Evolutionary conservation across 2,797 vertebrate genomes (phyloP).

Genomic region (Salmo trutta): DNA sequence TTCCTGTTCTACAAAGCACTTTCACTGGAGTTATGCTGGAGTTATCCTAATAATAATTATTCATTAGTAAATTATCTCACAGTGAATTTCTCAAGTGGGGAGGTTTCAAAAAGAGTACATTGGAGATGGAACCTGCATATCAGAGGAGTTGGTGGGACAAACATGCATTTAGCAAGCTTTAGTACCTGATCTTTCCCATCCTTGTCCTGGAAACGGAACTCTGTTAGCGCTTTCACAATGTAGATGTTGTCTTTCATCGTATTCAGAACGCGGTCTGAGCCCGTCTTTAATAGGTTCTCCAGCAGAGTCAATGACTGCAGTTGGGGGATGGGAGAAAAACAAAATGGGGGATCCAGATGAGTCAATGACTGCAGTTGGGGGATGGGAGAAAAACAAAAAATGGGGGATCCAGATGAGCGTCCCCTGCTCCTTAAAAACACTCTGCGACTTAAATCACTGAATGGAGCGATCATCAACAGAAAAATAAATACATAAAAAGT

Average conservation of each 20-base stretch:
- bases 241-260: constrained; percentile 95
- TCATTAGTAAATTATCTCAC: neutral
- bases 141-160: neutral
- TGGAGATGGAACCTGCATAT: neutral
- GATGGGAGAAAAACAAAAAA: neutral
- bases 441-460: neutral
- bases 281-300: constrained; percentile 96
- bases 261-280: constrained; percentile 91
- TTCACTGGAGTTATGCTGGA: neutral
- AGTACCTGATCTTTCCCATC: constrained; percentile 94
- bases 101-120: neutral
- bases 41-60: neutral
- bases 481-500: neutral
- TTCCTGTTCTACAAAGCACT: neutral
- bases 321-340: neutral
- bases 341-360: neutral
- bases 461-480: neutral
- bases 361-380: constrained; percentile 65
- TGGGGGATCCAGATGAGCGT: neutral
- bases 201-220: constrained; percentile 93
- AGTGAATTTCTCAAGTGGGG: neutral
- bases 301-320: constrained; percentile 86
- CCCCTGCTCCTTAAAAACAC: neutral
- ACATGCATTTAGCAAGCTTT: neutral
- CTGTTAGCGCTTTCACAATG: constrained; percentile 91